Evolutionary conservation across 2,797 vertebrate species (phyloP).

Genomic region (Ambastaia sidthimunki): DNA sequence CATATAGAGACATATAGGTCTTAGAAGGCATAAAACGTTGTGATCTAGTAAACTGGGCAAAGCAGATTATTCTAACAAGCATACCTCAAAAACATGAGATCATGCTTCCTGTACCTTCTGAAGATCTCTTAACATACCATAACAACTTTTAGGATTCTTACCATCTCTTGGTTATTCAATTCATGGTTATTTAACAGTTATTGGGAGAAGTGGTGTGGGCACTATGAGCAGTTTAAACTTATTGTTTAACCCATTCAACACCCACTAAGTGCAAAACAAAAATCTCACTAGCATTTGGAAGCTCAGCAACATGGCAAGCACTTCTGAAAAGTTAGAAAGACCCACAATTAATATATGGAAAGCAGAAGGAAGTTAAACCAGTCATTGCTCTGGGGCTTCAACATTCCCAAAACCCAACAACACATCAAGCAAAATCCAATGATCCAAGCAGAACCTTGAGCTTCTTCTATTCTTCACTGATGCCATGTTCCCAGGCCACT

Average conservation of each 20-base stretch:
- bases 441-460: constrained; percentile 11
- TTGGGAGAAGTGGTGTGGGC: not conserved
- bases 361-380: constrained; percentile 3
- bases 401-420: constrained; percentile 18
- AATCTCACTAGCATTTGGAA: constrained; percentile 55
- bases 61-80: not conserved
- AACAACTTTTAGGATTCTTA: constrained; percentile 3
- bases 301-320: constrained; percentile 53
- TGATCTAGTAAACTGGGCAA: not conserved
- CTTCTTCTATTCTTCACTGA: constrained; percentile 87
- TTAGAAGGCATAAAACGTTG: not conserved
- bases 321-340: constrained; percentile 54
- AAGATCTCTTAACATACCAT: not conserved
- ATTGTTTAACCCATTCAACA: constrained; percentile 14
- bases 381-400: not conserved
- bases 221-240: not conserved
- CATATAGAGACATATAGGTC: not conserved
- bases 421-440: constrained; percentile 4
- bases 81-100: not conserved
- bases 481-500: constrained; percentile 93
- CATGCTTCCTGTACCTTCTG: constrained; percentile 20
- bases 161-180: not conserved
- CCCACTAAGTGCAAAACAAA: constrained; percentile 23
- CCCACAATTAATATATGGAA: constrained; percentile 34
- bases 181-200: not conserved